Conservation (phyloP, 64 coral and sea anemone genomes). For the Montipora foliosa region DNA sequence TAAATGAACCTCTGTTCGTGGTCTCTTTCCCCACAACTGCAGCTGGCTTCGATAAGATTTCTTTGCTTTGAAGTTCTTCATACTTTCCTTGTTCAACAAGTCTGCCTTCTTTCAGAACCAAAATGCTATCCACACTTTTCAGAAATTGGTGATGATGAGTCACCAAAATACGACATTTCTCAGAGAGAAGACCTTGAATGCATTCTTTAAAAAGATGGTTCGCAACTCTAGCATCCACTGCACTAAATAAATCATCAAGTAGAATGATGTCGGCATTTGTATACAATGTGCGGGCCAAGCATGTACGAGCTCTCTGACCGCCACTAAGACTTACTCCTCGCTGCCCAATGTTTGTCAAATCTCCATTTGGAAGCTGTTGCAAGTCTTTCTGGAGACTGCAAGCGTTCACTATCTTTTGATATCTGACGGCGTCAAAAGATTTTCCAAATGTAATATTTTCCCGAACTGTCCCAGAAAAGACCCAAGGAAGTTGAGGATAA, state of each 20-base stretch:
- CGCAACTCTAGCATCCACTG: slow-evolving; percentile 29
- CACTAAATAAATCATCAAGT: slow-evolving; percentile 62
- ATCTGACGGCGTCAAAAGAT: slow-evolving; percentile 44
- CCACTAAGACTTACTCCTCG: slow-evolving; percentile 61
- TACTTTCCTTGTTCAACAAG: slow-evolving; percentile 50
- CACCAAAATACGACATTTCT: slow-evolving; percentile 56
- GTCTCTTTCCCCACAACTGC: neutral
- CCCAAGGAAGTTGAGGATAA: slow-evolving; percentile 76
- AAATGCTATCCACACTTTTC: slow-evolving; percentile 19
- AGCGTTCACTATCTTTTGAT: slow-evolving; percentile 62
- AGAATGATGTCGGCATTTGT: slow-evolving; percentile 62
- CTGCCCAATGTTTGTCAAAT: slow-evolving; percentile 74
- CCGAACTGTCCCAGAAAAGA: slow-evolving; percentile 69
- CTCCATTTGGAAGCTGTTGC: slow-evolving; percentile 58
- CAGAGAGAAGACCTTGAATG: slow-evolving; percentile 32
- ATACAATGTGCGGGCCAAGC: slow-evolving; percentile 75
- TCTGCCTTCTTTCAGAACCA: slow-evolving; percentile 64
- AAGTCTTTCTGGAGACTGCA: slow-evolving; percentile 71
- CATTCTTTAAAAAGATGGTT: slow-evolving; percentile 56
- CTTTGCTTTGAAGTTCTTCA: neutral
- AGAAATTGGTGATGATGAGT: slow-evolving; percentile 37
- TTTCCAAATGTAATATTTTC: slow-evolving; percentile 77
- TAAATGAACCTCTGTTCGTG: neutral
- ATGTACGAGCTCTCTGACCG: slow-evolving; percentile 59
- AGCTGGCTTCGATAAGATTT: neutral